Conservation (phyloP, 2,113 vertebrate species). For the Pyrgilauda ruficollis region DNA sequence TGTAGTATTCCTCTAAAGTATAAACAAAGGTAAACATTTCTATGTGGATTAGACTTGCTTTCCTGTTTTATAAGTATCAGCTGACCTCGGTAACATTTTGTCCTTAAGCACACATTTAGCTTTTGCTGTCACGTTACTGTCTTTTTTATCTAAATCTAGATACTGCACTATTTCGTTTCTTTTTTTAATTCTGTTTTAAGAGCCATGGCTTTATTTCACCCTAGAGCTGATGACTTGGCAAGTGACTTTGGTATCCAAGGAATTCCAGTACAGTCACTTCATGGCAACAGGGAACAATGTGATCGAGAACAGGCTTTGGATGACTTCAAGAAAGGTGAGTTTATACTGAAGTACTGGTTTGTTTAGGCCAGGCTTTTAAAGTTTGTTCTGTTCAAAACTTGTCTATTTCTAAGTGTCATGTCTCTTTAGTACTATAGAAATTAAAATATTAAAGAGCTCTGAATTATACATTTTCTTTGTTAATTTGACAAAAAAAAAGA, state of each 20-base stretch:
- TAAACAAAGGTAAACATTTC: background rate
- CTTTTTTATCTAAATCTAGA: background rate
- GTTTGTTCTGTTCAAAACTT: background rate
- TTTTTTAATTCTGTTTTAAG: background rate
- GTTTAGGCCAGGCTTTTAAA: background rate
- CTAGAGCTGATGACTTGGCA: slow-evolving; percentile 89
- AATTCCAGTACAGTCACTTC: slow-evolving; percentile 89
- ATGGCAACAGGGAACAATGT: slow-evolving; percentile 89
- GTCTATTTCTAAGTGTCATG: background rate
- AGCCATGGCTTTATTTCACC: slow-evolving; percentile 3
- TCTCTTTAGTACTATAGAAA: background rate
- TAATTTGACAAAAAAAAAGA: background rate
- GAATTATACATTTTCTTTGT: background rate
- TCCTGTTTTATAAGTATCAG: background rate
- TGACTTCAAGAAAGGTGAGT: slow-evolving; percentile 87
- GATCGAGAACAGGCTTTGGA: slow-evolving; percentile 91
- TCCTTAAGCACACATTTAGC: background rate
- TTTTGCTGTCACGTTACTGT: background rate
- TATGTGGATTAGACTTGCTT: background rate
- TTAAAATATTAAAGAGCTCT: background rate
- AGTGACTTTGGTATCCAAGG: slow-evolving; percentile 88
- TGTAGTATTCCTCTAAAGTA: background rate
- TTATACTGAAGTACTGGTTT: background rate
- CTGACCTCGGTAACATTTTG: background rate
- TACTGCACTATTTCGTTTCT: background rate